A percentile compares a stretch with the other conserved stretches of the same genome.
Evolutionary conservation across 2,797 vertebrate genomes (phyloP).

Genomic region (Hippocampus kuda): DNA sequence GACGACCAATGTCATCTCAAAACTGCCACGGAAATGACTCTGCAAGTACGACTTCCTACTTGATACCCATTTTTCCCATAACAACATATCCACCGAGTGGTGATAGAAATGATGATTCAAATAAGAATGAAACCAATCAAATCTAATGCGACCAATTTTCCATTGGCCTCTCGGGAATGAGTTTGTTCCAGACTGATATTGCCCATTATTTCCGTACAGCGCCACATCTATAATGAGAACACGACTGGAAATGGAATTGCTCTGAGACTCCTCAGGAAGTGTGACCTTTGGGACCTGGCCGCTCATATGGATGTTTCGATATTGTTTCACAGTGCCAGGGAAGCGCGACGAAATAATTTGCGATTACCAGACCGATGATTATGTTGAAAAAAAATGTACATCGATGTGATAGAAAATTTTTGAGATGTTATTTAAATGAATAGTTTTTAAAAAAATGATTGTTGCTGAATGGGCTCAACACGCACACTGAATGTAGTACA

Average conservation of each 20-base stretch:
- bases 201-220: too few relatives aligned
- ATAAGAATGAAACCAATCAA: too few relatives aligned
- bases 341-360: neutral
- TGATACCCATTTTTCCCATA: neutral
- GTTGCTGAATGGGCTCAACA: too few relatives aligned
- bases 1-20: constrained; percentile 15
- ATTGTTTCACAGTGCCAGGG: neutral
- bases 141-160: too few relatives aligned
- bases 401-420: neutral
- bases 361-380: too few relatives aligned
- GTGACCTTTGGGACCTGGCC: neutral
- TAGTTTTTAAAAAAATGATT: too few relatives aligned
- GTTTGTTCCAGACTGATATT: too few relatives aligned
- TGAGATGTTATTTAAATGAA: too few relatives aligned
- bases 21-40: constrained; percentile 26
- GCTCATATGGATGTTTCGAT: neutral
- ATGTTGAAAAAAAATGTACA: too few relatives aligned
- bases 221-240: neutral
- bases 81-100: neutral
- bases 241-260: neutral
- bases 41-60: neutral
- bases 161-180: too few relatives aligned
- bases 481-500: too few relatives aligned
- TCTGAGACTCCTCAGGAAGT: neutral
- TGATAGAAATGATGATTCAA: neutral